These are phyloP conservation scores for Bellardia pandia DNA, from an alignment of 2,888 invertebrate genomes.

Conservation along the genomic window DNA sequence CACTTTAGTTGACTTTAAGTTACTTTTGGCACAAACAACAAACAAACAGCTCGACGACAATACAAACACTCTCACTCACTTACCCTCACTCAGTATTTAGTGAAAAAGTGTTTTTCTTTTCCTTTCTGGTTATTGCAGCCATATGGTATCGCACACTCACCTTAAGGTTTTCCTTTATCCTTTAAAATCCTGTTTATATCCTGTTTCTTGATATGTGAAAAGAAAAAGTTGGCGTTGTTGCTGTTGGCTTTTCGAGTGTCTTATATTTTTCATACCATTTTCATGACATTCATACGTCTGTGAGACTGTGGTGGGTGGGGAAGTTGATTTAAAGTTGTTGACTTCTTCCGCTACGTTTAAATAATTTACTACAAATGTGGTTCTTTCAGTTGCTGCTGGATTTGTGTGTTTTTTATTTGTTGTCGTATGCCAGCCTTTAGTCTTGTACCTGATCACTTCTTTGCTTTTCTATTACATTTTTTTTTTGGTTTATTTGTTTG, in stretches of 20 bases:
- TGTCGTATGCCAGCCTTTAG: constrained; percentile 34
- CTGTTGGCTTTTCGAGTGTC: constrained; percentile 60
- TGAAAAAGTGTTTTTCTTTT: constrained; percentile 23
- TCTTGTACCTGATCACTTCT: constrained; percentile 38
- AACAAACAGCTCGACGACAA: constrained; percentile 33
- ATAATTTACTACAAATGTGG: constrained; percentile 75
- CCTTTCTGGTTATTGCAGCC: constrained; percentile 37
- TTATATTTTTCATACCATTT: constrained; percentile 20
- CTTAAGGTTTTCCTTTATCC: constrained; percentile 69
- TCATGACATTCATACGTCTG: constrained; percentile 38
- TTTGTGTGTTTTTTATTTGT: constrained; percentile 54
- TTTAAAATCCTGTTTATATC: constrained; percentile 70
- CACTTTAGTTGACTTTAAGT: constrained; percentile 72
- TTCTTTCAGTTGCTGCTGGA: constrained; percentile 38
- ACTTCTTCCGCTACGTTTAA: constrained; percentile 75
- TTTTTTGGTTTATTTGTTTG: constrained; percentile 3
- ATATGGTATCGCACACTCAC: constrained; percentile 68
- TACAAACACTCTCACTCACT: background rate
- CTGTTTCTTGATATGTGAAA: constrained; percentile 64
- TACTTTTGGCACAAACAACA: constrained; percentile 64
- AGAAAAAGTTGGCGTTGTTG: constrained; percentile 46
- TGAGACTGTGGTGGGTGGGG: constrained; percentile 11
- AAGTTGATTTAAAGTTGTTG: constrained; percentile 76
- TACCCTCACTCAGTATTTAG: background rate
- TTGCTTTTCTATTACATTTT: constrained; percentile 24